Conservation (phyloP, 2,113 vertebrate genomes). For the Meleagris gallopavo region DNA sequence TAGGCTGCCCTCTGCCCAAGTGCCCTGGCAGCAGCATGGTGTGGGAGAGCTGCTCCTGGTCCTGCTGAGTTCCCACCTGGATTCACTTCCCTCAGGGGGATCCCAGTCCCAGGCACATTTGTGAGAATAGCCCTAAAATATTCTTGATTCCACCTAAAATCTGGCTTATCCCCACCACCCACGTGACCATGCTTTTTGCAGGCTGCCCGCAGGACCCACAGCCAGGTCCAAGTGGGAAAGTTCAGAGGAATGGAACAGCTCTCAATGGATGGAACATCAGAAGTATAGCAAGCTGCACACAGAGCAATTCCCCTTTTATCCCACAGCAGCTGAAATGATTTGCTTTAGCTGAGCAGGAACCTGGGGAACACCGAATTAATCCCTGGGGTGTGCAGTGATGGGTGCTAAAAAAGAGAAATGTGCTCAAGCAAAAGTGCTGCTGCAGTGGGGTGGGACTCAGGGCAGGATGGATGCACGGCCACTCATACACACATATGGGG, state of each 20-base stretch:
- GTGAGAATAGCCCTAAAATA: neutral
- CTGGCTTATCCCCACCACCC: neutral
- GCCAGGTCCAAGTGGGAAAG: neutral
- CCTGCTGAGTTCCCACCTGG: neutral
- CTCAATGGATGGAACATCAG: neutral
- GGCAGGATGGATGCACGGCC: no score
- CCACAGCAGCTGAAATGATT: neutral
- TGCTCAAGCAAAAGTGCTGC: neutral
- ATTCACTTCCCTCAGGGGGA: neutral
- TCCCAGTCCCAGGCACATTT: neutral
- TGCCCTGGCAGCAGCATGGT: neutral
- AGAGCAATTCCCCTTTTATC: neutral
- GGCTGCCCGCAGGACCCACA: neutral
- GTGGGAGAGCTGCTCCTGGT: neutral
- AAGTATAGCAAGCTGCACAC: neutral
- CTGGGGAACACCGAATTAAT: neutral
- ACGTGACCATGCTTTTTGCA: rapidly evolving
- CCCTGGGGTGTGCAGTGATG: neutral
- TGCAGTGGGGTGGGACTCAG: neutral
- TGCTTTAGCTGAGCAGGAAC: neutral
- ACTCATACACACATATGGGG: rapidly evolving
- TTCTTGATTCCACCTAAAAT: neutral
- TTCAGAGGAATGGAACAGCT: rapidly evolving
- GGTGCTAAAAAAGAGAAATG: rapidly evolving
- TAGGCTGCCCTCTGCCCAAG: no score